Conservation (phyloP, 2,797 vertebrate genomes). For the Eulemur coronatus region DNA sequence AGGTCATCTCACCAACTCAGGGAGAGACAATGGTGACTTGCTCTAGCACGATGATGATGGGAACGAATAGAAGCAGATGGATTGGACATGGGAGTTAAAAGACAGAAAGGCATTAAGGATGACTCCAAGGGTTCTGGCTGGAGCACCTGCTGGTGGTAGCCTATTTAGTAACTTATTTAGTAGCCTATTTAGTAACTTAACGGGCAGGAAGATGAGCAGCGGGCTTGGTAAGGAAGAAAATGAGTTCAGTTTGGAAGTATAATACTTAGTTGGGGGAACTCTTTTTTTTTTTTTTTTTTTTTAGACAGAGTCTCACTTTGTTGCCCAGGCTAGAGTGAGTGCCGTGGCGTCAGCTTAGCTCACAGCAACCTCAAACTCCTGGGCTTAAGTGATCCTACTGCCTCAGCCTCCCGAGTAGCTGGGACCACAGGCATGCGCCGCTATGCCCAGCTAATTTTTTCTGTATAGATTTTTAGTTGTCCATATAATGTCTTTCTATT, state of each 20-base stretch:
- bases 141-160: neutral
- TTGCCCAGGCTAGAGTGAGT: too few species aligned
- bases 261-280: neutral
- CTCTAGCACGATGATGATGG: neutral
- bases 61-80: neutral
- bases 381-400: too few species aligned
- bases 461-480: too few species aligned
- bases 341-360: too few species aligned
- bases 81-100: neutral
- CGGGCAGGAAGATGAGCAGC: neutral
- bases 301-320: too few species aligned
- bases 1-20: neutral
- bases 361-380: too few species aligned
- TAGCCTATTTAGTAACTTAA: neutral
- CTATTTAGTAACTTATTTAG: neutral
- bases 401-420: too few species aligned
- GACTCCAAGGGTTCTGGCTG: neutral
- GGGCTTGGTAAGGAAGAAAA: conserved; percentile 1
- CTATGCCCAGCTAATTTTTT: too few species aligned
- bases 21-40: neutral
- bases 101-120: neutral
- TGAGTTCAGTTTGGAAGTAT: neutral
- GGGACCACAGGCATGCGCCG: too few species aligned
- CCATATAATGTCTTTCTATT: too few species aligned
- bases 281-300: too few species aligned